Evolutionary conservation across 2,113 vertebrate species (phyloP), one percentile per base, ranked within the genome.

Genomic region (Anhinga anhinga): DNA sequence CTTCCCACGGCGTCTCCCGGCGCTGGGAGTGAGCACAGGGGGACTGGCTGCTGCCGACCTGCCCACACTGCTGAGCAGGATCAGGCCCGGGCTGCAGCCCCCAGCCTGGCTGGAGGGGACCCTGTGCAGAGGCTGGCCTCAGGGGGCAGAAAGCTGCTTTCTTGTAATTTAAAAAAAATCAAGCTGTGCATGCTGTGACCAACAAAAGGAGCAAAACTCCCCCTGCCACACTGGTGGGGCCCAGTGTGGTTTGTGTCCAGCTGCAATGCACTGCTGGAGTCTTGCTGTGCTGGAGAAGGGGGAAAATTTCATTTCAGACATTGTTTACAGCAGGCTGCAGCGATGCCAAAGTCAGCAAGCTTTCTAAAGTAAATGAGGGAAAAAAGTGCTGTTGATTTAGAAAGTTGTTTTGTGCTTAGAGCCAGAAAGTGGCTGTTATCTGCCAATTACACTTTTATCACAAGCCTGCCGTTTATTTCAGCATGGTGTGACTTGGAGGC

Each of bases 221-320:
- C 23, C 9, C 5, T 7, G 2, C 6, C 16, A 14, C 13, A 29
- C 30, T 0, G 1, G 50, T 5, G 0, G 13, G 50, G 19, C 42
- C 38, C 1, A 2, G 10, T 1, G 2, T 15, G 36, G 32, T 36
- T 58, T 34, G 55, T n/a, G 56, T 36, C 49, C 0, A 3, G 42
- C 61, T 27, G 21, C 61, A 15, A 8, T 3, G 13, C 0, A 8
- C 22, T 4, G 2, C 22, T 20, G 72, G 19, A 55, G 29, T 9
- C 52, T 2, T 8, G 32, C 42, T 1, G 1, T 29, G 40, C 27
- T 18, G 73, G 59, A 47, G 5, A n/a, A 14, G 30, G 25, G 20
- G 29, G 10, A 55, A 55, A 55, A 30, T 7, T 14, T 16, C n/a
- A 11, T 55, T 61, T 34, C 73, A 8, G 29, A 17, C 27, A 10